phyloP scores from a whole-genome alignment of 1,140 invertebrate species.

The Drosophila kepulauana region DNA sequence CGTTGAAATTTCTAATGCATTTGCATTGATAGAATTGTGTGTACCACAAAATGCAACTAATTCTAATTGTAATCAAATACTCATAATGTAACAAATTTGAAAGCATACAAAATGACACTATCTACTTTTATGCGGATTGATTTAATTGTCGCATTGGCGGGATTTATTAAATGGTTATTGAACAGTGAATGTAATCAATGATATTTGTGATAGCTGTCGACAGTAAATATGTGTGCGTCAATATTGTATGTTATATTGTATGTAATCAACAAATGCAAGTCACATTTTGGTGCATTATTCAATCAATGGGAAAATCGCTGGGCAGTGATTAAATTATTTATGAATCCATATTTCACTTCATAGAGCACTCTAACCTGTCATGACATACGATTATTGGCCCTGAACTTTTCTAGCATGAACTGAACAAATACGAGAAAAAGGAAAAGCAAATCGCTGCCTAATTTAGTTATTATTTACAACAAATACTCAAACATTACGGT shows the following conservation, averaged over 20 bases:
- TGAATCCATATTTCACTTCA: slow-evolving; percentile 19
- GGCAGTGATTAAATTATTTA: slow-evolving; percentile 29
- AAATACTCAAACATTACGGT: slow-evolving; percentile 68
- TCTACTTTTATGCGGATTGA: neutral
- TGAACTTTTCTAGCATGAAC: slow-evolving; percentile 18
- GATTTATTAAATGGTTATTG: slow-evolving; percentile 11
- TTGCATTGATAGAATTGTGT: too few species aligned
- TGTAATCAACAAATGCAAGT: slow-evolving; percentile 33
- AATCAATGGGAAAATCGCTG: neutral
- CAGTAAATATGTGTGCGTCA: neutral
- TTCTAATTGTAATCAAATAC: too few species aligned
- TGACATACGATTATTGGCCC: slow-evolving; percentile 29
- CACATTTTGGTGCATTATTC: slow-evolving; percentile 11
- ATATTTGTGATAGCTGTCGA: slow-evolving; percentile 11
- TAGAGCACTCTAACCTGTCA: slow-evolving; percentile 6
- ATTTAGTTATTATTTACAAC: slow-evolving; percentile 77
- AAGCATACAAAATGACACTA: neutral
- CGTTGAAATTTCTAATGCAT: too few species aligned
- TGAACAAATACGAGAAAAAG: slow-evolving; percentile 3
- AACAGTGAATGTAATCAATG: slow-evolving; percentile 7
- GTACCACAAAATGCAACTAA: too few species aligned
- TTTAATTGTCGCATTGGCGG: neutral
- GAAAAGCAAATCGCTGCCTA: slow-evolving; percentile 63
- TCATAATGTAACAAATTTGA: too few species aligned
- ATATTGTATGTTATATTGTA: too few species aligned